Base-by-base conservation (phyloP, 2,113 vertebrate genomes). In the Charadrius vociferus region DNA sequence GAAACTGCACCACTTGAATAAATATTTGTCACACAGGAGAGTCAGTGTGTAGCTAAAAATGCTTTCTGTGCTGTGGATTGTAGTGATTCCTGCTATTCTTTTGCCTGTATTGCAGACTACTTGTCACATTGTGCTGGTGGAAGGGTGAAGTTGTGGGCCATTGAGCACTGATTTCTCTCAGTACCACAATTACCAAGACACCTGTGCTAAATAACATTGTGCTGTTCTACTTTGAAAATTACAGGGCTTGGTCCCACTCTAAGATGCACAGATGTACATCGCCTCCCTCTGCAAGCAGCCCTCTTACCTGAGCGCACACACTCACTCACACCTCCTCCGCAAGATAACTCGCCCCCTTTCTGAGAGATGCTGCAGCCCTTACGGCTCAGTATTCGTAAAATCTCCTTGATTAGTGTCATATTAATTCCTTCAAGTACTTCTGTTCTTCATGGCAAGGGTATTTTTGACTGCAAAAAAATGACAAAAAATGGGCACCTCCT, bases 121-220 rank as follows among this genome's bases (percentile, higher is more conserved):
- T 72, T 82, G 78, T 89, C n/a, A 58, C 62, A 52, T 97, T 74
- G 89, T 55, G 81, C 23, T 55, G 29, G 96, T 94, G 96, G 95
- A 94, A 97, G 90, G 96, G 95, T 85, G 92, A 98, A 81, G 93
- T 29, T 79, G 87, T 93, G 97, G 93, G 89, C 92, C 97, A 98
- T 4, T 95, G 94, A 98, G 80, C 93, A 90, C 91, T 30, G 93
- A 91, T 95, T 98, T 94, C 92, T 96, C 95, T 90, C 37, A 6
- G 81, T 95, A 70, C 96, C 88, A 94, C 97, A 97, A 94, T 98
- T 98, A 97, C 74, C 52, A 73, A 92, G 95, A 97, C 87, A 97
- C 92, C 94, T 97, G 96, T 80, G 96, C 93, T 97, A 97, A 97
- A 97, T 90, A 97, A 78, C 78, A 78, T 63, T 74, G 84, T 56